phyloP scores from a whole-genome alignment of 2,888 invertebrate species.

The Phania funesta region DNA sequence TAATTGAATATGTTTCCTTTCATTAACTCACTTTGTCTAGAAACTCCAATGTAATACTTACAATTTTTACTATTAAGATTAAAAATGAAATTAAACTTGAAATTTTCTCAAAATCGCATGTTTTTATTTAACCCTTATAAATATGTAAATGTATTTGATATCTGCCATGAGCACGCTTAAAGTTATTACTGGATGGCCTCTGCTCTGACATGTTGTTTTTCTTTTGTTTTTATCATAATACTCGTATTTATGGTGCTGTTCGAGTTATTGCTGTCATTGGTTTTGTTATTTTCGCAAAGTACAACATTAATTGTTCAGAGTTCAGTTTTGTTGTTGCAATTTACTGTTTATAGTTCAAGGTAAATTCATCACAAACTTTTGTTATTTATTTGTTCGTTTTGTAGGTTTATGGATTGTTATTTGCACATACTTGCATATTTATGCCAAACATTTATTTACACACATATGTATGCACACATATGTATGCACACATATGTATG shows the following conservation, averaged over 20 bases:
- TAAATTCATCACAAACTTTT: constrained; percentile 72
- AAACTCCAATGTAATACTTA: too few relatives aligned
- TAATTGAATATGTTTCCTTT: too few relatives aligned
- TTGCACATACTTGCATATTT: constrained; percentile 8
- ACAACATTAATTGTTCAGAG: constrained; percentile 18
- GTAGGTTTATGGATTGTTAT: constrained; percentile 51
- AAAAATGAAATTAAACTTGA: background rate
- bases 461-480: background rate
- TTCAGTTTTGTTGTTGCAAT: constrained; percentile 24
- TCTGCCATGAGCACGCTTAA: constrained; percentile 57
- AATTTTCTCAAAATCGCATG: constrained; percentile 33
- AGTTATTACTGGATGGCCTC: constrained; percentile 18
- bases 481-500: background rate
- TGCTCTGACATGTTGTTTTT: constrained; percentile 21
- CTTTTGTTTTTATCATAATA: background rate
- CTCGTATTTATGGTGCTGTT: constrained; percentile 1
- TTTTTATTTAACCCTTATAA: background rate
- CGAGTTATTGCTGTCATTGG: background rate
- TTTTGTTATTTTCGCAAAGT: constrained; percentile 20
- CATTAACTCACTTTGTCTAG: too few relatives aligned
- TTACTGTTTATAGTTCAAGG: constrained; percentile 75
- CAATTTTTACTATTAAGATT: too few relatives aligned
- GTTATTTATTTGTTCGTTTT: constrained; percentile 59
- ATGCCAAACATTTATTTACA: background rate
- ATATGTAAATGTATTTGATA: constrained; percentile 45